Evolutionary conservation across 2,113 vertebrate genomes (phyloP).

Genomic region (Nibea albiflora): DNA sequence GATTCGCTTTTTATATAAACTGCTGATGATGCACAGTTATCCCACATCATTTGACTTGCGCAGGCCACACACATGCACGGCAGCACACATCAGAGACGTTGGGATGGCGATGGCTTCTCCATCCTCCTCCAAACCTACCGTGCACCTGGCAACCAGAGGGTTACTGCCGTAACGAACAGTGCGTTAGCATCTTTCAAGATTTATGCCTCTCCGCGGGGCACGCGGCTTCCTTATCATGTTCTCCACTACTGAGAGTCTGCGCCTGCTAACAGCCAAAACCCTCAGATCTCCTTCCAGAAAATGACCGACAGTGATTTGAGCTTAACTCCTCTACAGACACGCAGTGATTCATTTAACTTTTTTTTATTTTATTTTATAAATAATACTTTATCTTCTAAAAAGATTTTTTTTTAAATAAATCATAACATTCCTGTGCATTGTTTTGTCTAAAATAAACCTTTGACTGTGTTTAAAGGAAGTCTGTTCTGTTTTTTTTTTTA

Average conservation of each 20-base stretch:
- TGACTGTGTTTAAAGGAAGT: background rate
- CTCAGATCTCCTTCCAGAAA: conserved; percentile 7
- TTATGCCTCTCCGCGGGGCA: conserved; percentile 1
- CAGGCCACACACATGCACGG: conserved; percentile 58
- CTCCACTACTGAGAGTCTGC: background rate
- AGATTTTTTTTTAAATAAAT: background rate
- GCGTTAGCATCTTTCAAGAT: conserved; percentile 37
- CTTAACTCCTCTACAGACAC: background rate
- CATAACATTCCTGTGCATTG: background rate
- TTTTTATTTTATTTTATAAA: background rate
- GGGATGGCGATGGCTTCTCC: conserved; percentile 25
- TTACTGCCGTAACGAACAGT: conserved; percentile 7
- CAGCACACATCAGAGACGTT: conserved; percentile 61
- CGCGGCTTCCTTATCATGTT: conserved; percentile 3
- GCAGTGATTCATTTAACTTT: background rate
- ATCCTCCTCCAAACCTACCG: background rate
- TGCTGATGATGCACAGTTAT: conserved; percentile 55
- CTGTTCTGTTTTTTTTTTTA: background rate
- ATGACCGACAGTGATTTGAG: background rate
- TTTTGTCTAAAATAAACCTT: background rate
- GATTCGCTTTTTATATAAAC: conserved; percentile 54
- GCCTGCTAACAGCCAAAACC: conserved; percentile 14
- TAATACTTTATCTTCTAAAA: background rate
- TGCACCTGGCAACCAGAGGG: conserved; percentile 66
- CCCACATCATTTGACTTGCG: conserved; percentile 56